Conservation (phyloP, 1,140 invertebrate species). For the Chlorops oryzae region DNA sequence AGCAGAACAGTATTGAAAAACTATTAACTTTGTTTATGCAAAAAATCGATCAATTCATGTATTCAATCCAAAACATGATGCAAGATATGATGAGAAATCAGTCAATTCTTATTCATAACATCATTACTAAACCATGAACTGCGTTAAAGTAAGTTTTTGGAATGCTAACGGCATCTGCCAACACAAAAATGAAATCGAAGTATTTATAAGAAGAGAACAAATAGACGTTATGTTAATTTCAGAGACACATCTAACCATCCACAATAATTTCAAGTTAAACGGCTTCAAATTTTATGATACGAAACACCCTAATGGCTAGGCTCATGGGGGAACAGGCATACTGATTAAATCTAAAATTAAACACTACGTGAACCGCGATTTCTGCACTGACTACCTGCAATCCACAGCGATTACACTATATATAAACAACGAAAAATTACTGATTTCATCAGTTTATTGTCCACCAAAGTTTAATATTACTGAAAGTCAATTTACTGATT, state of each 20-base stretch:
- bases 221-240: neutral
- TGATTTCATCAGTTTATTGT: conserved; percentile 37
- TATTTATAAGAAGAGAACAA: neutral
- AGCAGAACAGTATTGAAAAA: too few relatives aligned
- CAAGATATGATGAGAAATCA: too few relatives aligned
- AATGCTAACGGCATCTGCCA: neutral
- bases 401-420: conserved; percentile 18
- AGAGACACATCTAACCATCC: neutral
- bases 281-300: conserved; percentile 8
- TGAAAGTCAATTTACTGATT: conserved; percentile 24
- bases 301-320: conserved; percentile 24
- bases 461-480: conserved; percentile 33
- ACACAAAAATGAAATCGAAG: neutral
- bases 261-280: conserved; percentile 4
- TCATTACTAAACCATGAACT: too few relatives aligned
- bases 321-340: conserved; percentile 15
- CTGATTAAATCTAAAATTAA: conserved; percentile 23
- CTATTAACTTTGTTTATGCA: too few relatives aligned
- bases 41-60: too few relatives aligned
- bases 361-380: conserved; percentile 1
- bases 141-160: too few relatives aligned
- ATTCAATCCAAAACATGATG: too few relatives aligned
- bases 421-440: too few relatives aligned
- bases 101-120: too few relatives aligned
- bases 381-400: conserved; percentile 25